Percentiles rank a stretch among this genome's conserved stretches.
These are phyloP conservation scores for Chalcis sispes DNA, from an alignment of 2,888 invertebrate genomes.

Conservation along the genomic window DNA sequence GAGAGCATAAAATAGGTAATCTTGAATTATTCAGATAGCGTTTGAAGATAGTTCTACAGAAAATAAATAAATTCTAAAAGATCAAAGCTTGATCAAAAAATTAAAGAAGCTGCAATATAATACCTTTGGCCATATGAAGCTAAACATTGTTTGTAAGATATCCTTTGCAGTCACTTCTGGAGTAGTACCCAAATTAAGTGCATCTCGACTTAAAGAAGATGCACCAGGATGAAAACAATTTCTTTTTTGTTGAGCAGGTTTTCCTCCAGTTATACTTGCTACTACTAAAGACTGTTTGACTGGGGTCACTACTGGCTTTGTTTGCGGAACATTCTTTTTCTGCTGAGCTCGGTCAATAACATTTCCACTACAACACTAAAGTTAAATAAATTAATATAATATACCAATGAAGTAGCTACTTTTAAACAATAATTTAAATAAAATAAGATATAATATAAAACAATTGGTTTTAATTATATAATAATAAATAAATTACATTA, in stretches of 20 bases:
- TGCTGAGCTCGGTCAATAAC: constrained; percentile 71
- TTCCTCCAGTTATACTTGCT: constrained; percentile 70
- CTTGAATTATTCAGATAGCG: constrained; percentile 45
- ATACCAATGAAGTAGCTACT: background rate
- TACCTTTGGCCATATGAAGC: constrained; percentile 97
- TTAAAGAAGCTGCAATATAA: constrained; percentile 67
- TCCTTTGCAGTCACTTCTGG: constrained; percentile 82
- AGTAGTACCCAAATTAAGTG: constrained; percentile 80
- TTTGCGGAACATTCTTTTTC: constrained; percentile 71
- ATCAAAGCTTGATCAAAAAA: constrained; percentile 29
- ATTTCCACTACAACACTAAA: constrained; percentile 72
- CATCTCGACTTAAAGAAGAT: constrained; percentile 82
- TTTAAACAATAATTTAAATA: background rate
- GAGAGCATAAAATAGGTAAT: constrained; percentile 34
- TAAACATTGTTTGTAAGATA: constrained; percentile 92
- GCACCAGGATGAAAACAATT: constrained; percentile 96
- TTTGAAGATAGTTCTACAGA: constrained; percentile 40
- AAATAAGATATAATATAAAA: background rate
- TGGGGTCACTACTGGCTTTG: constrained; percentile 70
- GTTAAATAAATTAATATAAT: constrained; percentile 37
- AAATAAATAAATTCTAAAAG: constrained; percentile 35
- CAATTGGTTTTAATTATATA: background rate
- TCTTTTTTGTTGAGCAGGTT: constrained; percentile 79
- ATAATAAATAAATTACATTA: constrained; percentile 20
- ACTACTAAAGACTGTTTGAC: constrained; percentile 67